Evolutionary conservation across 2,113 vertebrate species (phyloP).

Genomic region (Passerina amoena): DNA sequence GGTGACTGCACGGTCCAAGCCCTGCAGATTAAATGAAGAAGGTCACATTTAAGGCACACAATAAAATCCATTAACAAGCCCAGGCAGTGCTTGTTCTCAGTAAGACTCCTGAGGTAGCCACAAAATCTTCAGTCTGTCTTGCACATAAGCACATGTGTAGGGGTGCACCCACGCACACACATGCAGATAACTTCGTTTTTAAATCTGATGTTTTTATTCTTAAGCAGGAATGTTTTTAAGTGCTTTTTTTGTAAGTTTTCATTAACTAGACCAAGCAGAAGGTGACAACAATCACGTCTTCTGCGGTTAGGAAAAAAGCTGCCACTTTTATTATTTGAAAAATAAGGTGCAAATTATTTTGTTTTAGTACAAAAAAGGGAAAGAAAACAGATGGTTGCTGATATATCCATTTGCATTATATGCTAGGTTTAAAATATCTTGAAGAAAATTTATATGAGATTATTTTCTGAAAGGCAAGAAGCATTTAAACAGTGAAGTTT

Average conservation of each 20-base stretch:
- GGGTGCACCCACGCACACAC: neutral
- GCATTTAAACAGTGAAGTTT: neutral
- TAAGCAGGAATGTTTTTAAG: neutral
- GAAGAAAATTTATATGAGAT: neutral
- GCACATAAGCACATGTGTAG: neutral
- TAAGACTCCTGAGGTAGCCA: neutral
- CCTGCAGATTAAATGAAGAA: neutral
- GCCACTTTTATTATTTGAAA: neutral
- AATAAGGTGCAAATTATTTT: constrained; percentile 8
- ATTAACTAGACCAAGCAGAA: constrained; percentile 6
- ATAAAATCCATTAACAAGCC: neutral
- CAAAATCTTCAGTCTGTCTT: neutral
- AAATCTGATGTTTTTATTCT: constrained; percentile 22
- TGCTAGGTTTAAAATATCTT: neutral
- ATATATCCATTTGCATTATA: neutral
- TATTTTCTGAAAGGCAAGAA: constrained; percentile 11
- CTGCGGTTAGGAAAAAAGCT: neutral
- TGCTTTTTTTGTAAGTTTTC: constrained; percentile 39
- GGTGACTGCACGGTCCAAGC: neutral
- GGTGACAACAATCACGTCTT: neutral
- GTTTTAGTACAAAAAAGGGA: neutral
- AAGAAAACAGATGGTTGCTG: constrained; percentile 8
- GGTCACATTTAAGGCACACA: neutral
- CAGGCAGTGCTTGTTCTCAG: neutral
- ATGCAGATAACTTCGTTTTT: neutral